Conservation (phyloP, 2,797 vertebrate species). For the Choloepus didactylus region DNA sequence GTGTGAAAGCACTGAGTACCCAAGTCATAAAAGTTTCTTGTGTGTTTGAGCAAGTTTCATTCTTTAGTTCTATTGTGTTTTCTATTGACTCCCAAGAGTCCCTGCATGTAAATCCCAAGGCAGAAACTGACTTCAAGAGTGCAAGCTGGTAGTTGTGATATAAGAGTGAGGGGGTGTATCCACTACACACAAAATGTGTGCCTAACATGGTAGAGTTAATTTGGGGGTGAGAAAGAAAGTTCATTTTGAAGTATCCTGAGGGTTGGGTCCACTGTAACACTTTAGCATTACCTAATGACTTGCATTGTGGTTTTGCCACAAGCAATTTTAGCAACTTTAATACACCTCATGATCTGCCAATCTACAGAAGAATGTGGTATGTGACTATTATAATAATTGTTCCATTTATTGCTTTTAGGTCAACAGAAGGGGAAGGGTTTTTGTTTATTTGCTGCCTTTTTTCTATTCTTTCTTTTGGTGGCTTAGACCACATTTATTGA, state of each 20-base stretch:
- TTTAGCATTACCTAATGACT: conserved; percentile 82
- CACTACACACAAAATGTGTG: conserved; percentile 51
- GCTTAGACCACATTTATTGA: conserved; percentile 84
- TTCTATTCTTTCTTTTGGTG: conserved; percentile 65
- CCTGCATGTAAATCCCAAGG: conserved; percentile 76
- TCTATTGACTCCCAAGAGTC: conserved; percentile 81
- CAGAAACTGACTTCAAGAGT: conserved; percentile 87
- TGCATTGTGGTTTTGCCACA: conserved; percentile 86
- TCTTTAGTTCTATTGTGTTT: conserved; percentile 86
- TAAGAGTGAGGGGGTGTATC: conserved; percentile 82
- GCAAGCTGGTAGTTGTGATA: conserved; percentile 82
- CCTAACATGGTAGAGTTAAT: conserved; percentile 76
- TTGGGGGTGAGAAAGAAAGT: conserved; percentile 76
- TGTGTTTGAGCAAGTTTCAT: conserved; percentile 85
- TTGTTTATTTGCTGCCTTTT: neutral
- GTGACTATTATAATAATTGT: conserved; percentile 74
- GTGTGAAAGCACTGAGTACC: conserved; percentile 84
- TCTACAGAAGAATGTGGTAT: conserved; percentile 76
- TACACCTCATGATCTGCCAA: conserved; percentile 81
- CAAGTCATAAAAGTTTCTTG: conserved; percentile 82
- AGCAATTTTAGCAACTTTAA: conserved; percentile 81
- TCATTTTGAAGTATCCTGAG: conserved; percentile 77
- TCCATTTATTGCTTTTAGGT: conserved; percentile 71
- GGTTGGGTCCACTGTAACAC: conserved; percentile 80
- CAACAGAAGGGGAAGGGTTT: conserved; percentile 16